A percentile compares a stretch with the other conserved stretches of the same genome.
phyloP scores from a whole-genome alignment of 2,888 invertebrate species.

The Magallana nippona region DNA sequence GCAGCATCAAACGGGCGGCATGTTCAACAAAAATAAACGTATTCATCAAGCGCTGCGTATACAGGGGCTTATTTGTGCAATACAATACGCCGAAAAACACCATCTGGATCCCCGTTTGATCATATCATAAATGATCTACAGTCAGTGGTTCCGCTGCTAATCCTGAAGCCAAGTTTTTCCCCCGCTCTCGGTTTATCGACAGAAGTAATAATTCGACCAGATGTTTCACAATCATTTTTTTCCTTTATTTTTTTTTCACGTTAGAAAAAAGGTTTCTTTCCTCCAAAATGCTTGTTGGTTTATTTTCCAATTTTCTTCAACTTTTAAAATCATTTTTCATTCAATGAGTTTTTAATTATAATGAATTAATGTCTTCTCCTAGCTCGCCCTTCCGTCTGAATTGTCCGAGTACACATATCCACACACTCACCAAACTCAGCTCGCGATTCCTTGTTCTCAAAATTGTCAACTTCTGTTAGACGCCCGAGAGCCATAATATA shows the following conservation, averaged over 20 bases:
- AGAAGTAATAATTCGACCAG: slow-evolving; percentile 39
- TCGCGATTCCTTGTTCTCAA: slow-evolving; percentile 80
- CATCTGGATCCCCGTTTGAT: slow-evolving; percentile 50
- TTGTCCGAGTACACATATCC: slow-evolving; percentile 92
- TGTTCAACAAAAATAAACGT: slow-evolving; percentile 44
- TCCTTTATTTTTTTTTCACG: neutral
- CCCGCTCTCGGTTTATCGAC: slow-evolving; percentile 36
- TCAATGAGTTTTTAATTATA: slow-evolving; percentile 8
- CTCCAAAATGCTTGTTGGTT: neutral
- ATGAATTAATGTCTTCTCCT: slow-evolving; percentile 83
- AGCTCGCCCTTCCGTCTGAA: slow-evolving; percentile 94
- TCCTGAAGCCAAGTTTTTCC: slow-evolving; percentile 26
- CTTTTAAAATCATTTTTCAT: neutral
- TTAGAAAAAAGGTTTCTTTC: neutral
- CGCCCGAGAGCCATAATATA: slow-evolving; percentile 93
- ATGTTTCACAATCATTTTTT: slow-evolving; percentile 42
- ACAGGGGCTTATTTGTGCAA: slow-evolving; percentile 42
- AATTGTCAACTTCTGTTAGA: slow-evolving; percentile 86
- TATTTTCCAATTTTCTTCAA: neutral
- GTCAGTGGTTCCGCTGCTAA: slow-evolving; percentile 42
- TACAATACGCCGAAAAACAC: slow-evolving; percentile 42
- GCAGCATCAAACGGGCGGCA: slow-evolving; percentile 43
- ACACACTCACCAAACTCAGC: slow-evolving; percentile 88
- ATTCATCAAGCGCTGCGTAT: slow-evolving; percentile 46
- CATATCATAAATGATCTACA: slow-evolving; percentile 45